phyloP scores from a whole-genome alignment of 2,113 vertebrate species.

The Pongo abelii region DNA sequence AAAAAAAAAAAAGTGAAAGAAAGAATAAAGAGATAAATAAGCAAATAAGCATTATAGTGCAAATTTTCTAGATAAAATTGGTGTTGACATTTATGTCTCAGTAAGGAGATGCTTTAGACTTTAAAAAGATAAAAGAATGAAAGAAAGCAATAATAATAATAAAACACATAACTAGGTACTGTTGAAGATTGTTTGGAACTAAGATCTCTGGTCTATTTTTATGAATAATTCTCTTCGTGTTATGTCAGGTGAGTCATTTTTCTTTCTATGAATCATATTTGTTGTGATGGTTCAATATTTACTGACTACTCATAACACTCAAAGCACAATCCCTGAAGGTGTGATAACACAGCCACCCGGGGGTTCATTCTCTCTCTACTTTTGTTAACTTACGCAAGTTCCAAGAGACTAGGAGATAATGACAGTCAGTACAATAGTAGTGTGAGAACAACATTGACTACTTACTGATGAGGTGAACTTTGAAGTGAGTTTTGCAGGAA shows the following conservation, averaged over 20 bases:
- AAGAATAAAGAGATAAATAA: neutral
- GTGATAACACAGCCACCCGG: neutral
- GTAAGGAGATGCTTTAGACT: neutral
- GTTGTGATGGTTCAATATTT: neutral
- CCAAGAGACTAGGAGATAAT: neutral
- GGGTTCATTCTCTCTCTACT: neutral
- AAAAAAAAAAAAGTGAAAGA: neutral
- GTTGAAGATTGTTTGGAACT: neutral
- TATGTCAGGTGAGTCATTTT: neutral
- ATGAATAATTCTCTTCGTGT: neutral
- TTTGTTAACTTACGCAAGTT: neutral
- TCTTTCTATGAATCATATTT: neutral
- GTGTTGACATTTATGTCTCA: neutral
- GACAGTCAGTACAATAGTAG: neutral
- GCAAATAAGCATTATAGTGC: neutral
- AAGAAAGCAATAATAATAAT: neutral
- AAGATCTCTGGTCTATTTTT: neutral
- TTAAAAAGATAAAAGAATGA: neutral
- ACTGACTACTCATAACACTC: neutral
- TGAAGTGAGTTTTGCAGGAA: neutral
- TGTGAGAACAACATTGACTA: neutral
- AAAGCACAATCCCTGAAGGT: neutral
- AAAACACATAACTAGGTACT: neutral
- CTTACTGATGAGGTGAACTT: neutral
- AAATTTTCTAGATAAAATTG: slow-evolving; percentile 33